Base-by-base conservation (phyloP, 2,888 invertebrate genomes). In the Apocheima hispidaria region DNA sequence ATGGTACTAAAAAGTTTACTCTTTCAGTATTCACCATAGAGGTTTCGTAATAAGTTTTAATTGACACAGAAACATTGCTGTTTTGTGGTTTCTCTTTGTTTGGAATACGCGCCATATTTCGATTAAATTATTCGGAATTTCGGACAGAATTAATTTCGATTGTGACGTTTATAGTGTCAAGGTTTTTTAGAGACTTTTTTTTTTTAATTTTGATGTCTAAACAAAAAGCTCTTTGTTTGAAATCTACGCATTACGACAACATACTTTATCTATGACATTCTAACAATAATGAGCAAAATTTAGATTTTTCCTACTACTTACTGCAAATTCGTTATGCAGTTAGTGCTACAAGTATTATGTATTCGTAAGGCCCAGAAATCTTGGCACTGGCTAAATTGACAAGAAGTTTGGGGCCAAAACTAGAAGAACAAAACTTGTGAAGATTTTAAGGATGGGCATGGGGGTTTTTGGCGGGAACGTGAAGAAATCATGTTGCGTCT, bases 21-120 rank as follows among this genome's bases (percentile, higher is more conserved):
- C 64, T 66, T n/a, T 65, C 49, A 54, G 41, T 30, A 41, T 30
- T 67, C 54, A 67, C 65, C 59, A 71, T 66, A 63, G 70, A 78
- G 78, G 72, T 71, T 75, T 70, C 71, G 78, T 81, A 82, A 80
- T 84, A 76, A 78, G 78, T 76, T 82, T 84, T 86, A 86, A 88
- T 86, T 86, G 69, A 72, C 75, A 72, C 69, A 75, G 72, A 74
- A 73, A 73, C 77, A 79, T 78, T 72, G 61, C 72, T 69, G 60
- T 70, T 74, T 66, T 60, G 54, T 63, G 65, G 49, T 38, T 60
- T 70, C 56, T 59, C 69, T 70, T 68, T 68, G 68, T 68, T 66
- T 54, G 57, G 51, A 2, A 33, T n/a, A 7, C 14, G 44, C 52
- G 35, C 51, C 55, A 46, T 51, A 44, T 38, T 60, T 55, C 63